Evolutionary conservation across 37 sponge, comb jelly and placozoan genomes (phyloP).

Genomic region (Axinella damicornis): DNA sequence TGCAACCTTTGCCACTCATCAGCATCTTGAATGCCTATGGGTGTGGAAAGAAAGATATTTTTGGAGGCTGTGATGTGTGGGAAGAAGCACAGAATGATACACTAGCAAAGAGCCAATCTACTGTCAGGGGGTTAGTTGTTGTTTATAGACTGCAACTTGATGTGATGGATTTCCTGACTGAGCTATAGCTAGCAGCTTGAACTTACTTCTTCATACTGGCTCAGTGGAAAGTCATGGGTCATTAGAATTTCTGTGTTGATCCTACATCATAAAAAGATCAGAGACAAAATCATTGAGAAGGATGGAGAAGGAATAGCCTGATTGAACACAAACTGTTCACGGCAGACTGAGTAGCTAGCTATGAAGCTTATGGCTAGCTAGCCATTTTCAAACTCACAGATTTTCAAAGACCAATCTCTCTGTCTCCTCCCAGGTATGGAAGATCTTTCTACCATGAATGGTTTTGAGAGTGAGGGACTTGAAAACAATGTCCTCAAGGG

Average conservation of each 20-base stretch:
- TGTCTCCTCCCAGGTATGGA: slow-evolving; percentile 85
- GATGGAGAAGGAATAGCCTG: too few relatives aligned
- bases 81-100: too few relatives aligned
- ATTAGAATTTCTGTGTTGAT: slow-evolving; percentile 51
- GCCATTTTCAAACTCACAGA: slow-evolving; percentile 41
- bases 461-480: slow-evolving; percentile 85
- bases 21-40: slow-evolving; percentile 73
- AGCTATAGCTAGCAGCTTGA: neutral
- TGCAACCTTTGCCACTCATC: slow-evolving; percentile 79
- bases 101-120: too few relatives aligned
- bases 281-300: too few relatives aligned
- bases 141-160: too few relatives aligned
- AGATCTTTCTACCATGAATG: slow-evolving; percentile 91
- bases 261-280: slow-evolving; percentile 11
- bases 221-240: slow-evolving; percentile 81
- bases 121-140: too few relatives aligned
- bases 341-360: too few relatives aligned
- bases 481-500: slow-evolving; percentile 74
- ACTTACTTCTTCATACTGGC: slow-evolving; percentile 79
- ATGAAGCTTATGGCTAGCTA: too few relatives aligned
- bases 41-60: neutral
- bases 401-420: slow-evolving; percentile 62
- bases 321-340: too few relatives aligned
- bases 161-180: too few relatives aligned
- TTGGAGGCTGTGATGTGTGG: too few relatives aligned